Base-by-base conservation (phyloP, 2,113 vertebrate species). In the Lophotis ruficrista region DNA sequence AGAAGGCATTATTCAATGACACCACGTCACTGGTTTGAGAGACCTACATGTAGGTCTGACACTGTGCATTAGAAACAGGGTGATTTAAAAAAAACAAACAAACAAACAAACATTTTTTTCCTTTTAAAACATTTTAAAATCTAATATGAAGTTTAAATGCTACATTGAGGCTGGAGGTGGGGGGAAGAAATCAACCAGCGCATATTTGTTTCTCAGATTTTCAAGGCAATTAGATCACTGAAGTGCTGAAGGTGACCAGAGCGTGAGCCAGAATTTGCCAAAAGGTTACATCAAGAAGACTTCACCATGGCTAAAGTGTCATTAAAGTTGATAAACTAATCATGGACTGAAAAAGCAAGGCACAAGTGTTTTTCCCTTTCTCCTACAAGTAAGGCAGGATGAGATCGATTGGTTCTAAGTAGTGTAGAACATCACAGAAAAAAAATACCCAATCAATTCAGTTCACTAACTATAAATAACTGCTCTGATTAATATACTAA, bases 401-500 rank as follows among this genome's bases (percentile, higher is more conserved):
- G 64, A 81, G 24, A 77, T 77, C 8, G 8, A 92, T 56, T 31
- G 24, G 37, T 60, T 60, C 21, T 50, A 65, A 94, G 69, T 28
- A 60, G 50, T 14, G 6, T 14, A 89, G n/a, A 51, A 70, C 57
- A 83, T 15, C 11, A 75, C 37, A 60, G n/a, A 25, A 70, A 88
- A 79, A 84, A 72, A 48, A 13, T n/a, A 6, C 17, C 7, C 20
- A 57, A 84, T 64, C 27, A 61, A 76, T 76, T 60, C 28, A 71
- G 51, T 76, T 89, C 57, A 57, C 60, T 57, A 64, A 51, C 78
- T 87, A 91, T 76, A 84, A 94, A 81, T 70, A 82, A 85, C 53
- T 77, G 28, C 48, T 91, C 79, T 77, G 57, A 76, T 94, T 92
- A 82, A 85, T 85, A 85, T 7, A 80, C n/a, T 84, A 69, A 79